Conservation (phyloP, 1,140 invertebrate genomes). For the Ericerus pela region DNA sequence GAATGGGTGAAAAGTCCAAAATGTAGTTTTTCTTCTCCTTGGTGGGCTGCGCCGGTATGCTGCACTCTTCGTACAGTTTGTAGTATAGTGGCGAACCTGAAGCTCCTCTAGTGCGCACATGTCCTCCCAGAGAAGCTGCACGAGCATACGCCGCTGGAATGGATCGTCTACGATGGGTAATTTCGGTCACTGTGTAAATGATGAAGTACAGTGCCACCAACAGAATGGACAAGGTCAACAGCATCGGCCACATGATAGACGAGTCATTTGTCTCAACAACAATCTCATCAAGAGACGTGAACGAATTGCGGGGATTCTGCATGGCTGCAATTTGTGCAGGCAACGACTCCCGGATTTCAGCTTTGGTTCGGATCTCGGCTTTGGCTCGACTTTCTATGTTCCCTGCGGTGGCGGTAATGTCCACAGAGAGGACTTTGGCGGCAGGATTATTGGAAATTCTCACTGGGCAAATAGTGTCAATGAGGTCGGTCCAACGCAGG, state of each 20-base stretch:
- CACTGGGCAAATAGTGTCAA: not conserved
- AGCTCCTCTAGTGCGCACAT: slow-evolving; percentile 13
- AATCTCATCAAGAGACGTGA: not conserved
- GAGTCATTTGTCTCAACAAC: not conserved
- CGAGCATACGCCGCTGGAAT: not conserved
- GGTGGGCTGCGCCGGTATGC: slow-evolving; percentile 20
- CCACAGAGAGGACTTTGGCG: too few species aligned
- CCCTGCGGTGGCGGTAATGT: not conserved
- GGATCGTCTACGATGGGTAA: not conserved
- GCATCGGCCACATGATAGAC: not conserved
- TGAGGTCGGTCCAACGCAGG: not conserved
- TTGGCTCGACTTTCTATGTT: not conserved
- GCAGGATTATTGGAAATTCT: too few species aligned
- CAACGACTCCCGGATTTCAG: not conserved
- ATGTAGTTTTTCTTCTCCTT: slow-evolving; percentile 15
- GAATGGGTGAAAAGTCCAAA: slow-evolving; percentile 10
- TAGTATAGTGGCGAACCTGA: slow-evolving; percentile 20
- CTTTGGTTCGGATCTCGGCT: not conserved
- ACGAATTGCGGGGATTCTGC: not conserved
- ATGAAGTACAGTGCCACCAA: not conserved
- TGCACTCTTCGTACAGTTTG: slow-evolving; percentile 25
- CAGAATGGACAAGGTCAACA: not conserved
- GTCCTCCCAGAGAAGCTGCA: slow-evolving; percentile 14
- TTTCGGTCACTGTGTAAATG: not conserved
- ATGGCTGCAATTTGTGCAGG: not conserved